Evolutionary conservation across 30 jellyfish, hydroid and myxozoan genomes (phyloP), one percentile per base, ranked within the genome.

Genomic region (Pelagia noctiluca): DNA sequence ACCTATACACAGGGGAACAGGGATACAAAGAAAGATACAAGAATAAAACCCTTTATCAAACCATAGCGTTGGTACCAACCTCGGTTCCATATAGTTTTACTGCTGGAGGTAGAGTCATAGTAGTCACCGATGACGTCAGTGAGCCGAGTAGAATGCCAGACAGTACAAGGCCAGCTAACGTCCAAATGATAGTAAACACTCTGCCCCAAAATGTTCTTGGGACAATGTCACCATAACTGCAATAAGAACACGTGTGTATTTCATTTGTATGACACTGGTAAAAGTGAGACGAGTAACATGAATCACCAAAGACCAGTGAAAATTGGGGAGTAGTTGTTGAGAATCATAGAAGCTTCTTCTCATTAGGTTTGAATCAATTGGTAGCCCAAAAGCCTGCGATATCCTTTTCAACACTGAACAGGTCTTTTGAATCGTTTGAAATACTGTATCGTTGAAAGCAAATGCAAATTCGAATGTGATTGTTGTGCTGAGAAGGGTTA

Each of bases 191-290:
- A 8, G 92, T 88, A 54, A 88, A 67, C 0, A 63, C 72, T 24
- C 88, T 63, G 11, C 89, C 96, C 2, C 1, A 49, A 63, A 67
- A 0, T 26, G 89, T 63, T 69, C 96, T 63, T 19, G 96, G 96
- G 24, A 90, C 76, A 18, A 86, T 86, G 52, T 86, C 96, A 74
- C 96, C 96, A 38, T 86, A 86, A 13, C 96, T 86, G 64, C 0
- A 60, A 11, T 8, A 8, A 7, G 28, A 11, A 13, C 24, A 7
- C 18, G 10, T 11, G 13, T 22, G 11, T 8, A 13, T 8, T 11
- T 7, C 5, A 8, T 23, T 8, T 11, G 26, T 11, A 8, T 57
- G 10, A 57, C 24, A 63, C 76, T 13, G 31, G 1, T 48, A 63
- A 63, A 23, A 33, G 19, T 63, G 31, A 13, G 28, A 22, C 28